A percentile compares a stretch with the other conserved stretches of the same genome.
phyloP scores from a whole-genome alignment of 2,797 vertebrate species.

The Anabas testudineus region DNA sequence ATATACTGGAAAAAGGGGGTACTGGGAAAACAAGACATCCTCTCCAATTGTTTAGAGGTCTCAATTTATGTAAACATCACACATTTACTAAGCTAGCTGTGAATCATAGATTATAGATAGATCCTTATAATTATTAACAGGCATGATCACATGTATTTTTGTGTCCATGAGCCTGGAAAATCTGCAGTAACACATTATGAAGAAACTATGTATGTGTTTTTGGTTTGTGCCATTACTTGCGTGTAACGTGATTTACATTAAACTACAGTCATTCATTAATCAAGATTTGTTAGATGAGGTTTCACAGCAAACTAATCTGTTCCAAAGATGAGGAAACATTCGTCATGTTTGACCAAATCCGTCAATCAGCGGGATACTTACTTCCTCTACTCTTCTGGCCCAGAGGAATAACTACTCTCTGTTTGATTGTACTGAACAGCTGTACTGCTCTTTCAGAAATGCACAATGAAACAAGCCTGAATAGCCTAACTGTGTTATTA shows the following conservation, averaged over 20 bases:
- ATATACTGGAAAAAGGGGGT: neutral
- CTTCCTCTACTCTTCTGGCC: slow-evolving; percentile 32
- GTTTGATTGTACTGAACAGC: slow-evolving; percentile 74
- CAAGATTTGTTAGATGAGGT: slow-evolving; percentile 25
- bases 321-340: slow-evolving; percentile 34
- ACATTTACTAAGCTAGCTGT: neutral
- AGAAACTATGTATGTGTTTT: neutral
- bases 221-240: slow-evolving; percentile 10
- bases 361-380: slow-evolving; percentile 56
- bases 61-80: neutral
- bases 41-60: neutral
- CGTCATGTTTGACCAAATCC: slow-evolving; percentile 43
- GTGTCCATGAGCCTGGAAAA: neutral
- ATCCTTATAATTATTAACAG: neutral
- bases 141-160: no score
- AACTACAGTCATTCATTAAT: slow-evolving; percentile 24
- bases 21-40: neutral
- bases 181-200: no score
- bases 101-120: neutral
- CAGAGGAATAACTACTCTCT: slow-evolving; percentile 46
- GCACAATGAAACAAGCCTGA: slow-evolving; percentile 74
- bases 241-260: slow-evolving; percentile 28
- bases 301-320: slow-evolving; percentile 33
- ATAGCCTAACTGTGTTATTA: slow-evolving; percentile 80
- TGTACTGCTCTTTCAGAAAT: slow-evolving; percentile 59